A percentile compares a stretch with the other conserved stretches of the same genome.
Evolutionary conservation across 2,888 invertebrate species (phyloP).

Genomic region (Acanthococcus lagerstroemiae): DNA sequence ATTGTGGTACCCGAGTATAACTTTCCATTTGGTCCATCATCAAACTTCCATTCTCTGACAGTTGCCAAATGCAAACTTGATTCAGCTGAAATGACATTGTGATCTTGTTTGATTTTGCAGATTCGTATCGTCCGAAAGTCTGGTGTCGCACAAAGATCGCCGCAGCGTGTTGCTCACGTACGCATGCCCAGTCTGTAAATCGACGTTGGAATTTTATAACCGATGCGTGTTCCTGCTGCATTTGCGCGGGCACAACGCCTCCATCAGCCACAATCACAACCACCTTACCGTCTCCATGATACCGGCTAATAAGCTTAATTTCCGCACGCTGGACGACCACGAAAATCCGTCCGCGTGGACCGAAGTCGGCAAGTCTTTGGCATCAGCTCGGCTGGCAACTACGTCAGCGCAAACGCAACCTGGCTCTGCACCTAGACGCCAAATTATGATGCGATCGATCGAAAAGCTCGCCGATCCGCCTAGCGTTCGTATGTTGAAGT

Average conservation of each 20-base stretch:
- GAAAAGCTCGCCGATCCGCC: not conserved
- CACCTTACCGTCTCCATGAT: conserved; percentile 15
- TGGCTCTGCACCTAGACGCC: too few species aligned
- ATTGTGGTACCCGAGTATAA: too few species aligned
- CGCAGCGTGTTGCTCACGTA: conserved; percentile 22
- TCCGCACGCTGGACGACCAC: not conserved
- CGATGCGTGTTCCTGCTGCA: conserved; percentile 21
- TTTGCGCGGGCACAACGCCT: conserved; percentile 7
- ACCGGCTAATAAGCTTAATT: conserved; percentile 20
- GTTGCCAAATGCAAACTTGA: too few species aligned
- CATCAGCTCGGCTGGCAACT: not conserved
- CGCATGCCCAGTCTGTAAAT: conserved; percentile 15
- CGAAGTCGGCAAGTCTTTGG: not conserved
- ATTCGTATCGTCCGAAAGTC: conserved; percentile 1
- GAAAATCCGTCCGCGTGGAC: not conserved
- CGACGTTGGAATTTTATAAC: conserved; percentile 18
- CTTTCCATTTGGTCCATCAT: too few species aligned
- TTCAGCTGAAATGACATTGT: too few species aligned
- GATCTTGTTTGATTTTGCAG: conserved; percentile 9
- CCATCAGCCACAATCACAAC: conserved; percentile 7
- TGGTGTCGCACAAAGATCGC: conserved; percentile 18
- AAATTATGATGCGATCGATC: not conserved
- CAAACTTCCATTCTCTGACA: not conserved
- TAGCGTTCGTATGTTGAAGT: not conserved
- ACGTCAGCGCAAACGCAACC: too few species aligned